These are phyloP conservation scores for Neodiprion virginianus DNA, from an alignment of 1,140 invertebrate species.

Conservation along the genomic window DNA sequence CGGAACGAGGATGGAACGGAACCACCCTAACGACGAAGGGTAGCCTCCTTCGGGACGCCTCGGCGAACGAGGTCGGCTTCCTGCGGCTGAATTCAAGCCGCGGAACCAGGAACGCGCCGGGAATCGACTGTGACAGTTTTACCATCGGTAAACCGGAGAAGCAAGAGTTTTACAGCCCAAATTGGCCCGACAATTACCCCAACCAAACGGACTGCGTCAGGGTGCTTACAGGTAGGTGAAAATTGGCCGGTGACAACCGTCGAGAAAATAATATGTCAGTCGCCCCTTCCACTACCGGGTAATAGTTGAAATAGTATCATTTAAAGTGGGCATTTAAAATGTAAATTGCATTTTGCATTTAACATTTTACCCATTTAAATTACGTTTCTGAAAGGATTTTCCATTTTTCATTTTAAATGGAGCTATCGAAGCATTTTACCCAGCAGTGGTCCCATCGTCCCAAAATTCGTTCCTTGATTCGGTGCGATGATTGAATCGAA, in stretches of 20 bases:
- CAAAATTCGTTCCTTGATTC: not conserved
- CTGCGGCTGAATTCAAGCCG: conserved; percentile 30
- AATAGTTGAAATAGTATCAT: not conserved
- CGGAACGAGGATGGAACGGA: conserved; percentile 15
- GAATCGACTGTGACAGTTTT: conserved; percentile 65
- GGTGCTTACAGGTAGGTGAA: conserved; percentile 71
- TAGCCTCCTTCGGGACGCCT: not conserved
- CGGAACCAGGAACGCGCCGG: conserved; percentile 43
- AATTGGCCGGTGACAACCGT: conserved; percentile 15
- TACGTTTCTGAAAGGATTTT: conserved; percentile 29
- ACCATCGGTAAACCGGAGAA: conserved; percentile 62
- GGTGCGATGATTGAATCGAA: too few species aligned
- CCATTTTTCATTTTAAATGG: not conserved
- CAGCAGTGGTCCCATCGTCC: conserved; percentile 29
- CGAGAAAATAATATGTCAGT: conserved; percentile 23
- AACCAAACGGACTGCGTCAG: conserved; percentile 75
- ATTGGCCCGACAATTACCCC: conserved; percentile 75
- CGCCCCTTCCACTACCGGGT: conserved; percentile 10
- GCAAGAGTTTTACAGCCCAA: conserved; percentile 77
- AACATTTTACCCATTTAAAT: conserved; percentile 1
- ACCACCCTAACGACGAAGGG: conserved; percentile 9
- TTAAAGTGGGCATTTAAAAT: not conserved
- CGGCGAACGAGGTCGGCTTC: conserved; percentile 25
- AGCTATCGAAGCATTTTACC: too few species aligned
- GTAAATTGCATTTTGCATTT: too few species aligned